phyloP scores from a whole-genome alignment of 2,888 invertebrate genomes.

The Stenchaetothrips biformis region DNA sequence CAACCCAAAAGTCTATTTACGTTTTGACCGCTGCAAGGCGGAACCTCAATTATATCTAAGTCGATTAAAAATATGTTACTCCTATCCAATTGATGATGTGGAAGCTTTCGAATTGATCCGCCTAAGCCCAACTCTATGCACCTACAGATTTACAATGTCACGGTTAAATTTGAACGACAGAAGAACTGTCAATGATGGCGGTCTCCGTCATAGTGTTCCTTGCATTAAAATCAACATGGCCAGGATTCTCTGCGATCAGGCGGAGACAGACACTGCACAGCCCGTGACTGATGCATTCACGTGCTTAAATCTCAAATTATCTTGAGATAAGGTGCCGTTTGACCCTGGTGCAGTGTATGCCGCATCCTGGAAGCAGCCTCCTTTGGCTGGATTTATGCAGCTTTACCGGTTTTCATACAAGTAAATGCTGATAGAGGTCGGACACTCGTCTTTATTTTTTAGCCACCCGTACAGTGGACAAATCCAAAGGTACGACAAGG shows the following conservation, averaged over 20 bases:
- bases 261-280: neutral
- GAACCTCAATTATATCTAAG: too few relatives aligned
- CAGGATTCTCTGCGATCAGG: neutral
- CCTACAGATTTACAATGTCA: too few relatives aligned
- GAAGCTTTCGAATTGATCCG: too few relatives aligned
- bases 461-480: neutral
- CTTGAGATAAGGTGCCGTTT: neutral
- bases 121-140: too few relatives aligned
- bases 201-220: neutral
- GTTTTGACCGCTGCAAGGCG: too few relatives aligned
- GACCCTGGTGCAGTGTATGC: neutral
- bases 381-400: neutral
- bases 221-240: neutral
- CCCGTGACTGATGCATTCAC: neutral
- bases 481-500: neutral
- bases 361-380: neutral
- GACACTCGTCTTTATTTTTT: neutral
- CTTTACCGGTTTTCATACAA: neutral
- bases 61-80: too few relatives aligned
- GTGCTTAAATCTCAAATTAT: neutral
- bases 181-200: neutral
- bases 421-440: neutral
- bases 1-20: slow-evolving; percentile 5
- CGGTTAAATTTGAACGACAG: neutral
- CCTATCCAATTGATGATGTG: too few relatives aligned